phyloP scores from a whole-genome alignment of 2,113 vertebrate species.

The Prolemur simus region DNA sequence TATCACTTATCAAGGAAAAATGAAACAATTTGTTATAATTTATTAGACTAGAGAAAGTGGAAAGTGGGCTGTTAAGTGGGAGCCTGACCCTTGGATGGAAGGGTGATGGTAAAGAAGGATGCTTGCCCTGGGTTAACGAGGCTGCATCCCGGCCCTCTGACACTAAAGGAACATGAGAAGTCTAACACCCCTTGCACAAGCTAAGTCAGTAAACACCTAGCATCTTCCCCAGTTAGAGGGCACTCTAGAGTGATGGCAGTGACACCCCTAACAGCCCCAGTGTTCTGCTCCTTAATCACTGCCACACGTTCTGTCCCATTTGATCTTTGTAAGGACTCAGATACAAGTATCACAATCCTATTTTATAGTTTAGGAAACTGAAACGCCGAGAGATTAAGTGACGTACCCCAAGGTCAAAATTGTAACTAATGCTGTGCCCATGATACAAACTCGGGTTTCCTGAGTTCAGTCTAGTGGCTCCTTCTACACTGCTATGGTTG shows the following conservation, averaged over 20 bases:
- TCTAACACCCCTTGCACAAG: not conserved
- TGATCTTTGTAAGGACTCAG: not conserved
- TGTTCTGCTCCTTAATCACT: not conserved
- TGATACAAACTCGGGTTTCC: not conserved
- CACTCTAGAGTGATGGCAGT: not conserved
- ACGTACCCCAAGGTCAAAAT: not conserved
- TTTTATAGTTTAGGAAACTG: not conserved
- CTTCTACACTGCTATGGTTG: not conserved
- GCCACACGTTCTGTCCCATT: not conserved
- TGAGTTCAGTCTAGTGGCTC: not conserved
- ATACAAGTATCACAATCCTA: not conserved
- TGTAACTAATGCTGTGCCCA: not conserved
- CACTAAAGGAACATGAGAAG: not conserved
- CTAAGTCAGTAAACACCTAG: not conserved
- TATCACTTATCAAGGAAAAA: conserved; percentile 17
- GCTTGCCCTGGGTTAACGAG: not conserved
- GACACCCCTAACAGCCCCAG: not conserved
- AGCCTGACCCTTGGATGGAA: not conserved
- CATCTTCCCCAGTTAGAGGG: not conserved
- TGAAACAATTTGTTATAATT: not conserved
- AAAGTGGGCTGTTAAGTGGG: conserved; percentile 5
- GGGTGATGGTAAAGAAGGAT: not conserved
- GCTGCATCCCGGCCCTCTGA: not conserved
- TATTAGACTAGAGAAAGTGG: conserved; percentile 2
- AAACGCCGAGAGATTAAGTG: not conserved